A percentile compares a stretch with the other conserved stretches of the same genome.
These are phyloP conservation scores for Caenorhabditis sinica DNA, from an alignment of 2,888 invertebrate species.

Conservation along the genomic window DNA sequence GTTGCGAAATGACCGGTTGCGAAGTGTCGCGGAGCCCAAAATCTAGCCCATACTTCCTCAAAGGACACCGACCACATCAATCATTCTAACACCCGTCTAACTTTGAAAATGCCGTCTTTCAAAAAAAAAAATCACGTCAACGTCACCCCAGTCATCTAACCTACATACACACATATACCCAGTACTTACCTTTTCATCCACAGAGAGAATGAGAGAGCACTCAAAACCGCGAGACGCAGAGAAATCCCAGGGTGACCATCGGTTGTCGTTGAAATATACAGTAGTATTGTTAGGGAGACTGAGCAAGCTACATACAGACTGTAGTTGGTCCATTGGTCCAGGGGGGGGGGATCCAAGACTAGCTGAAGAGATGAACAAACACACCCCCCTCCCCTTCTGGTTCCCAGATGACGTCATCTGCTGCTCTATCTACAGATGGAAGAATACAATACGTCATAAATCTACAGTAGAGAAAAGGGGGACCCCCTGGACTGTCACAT, in stretches of 20 bases:
- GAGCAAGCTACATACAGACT: neutral
- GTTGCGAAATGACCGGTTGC: too few relatives aligned
- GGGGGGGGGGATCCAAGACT: neutral
- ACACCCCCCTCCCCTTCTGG: neutral
- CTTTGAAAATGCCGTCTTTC: neutral
- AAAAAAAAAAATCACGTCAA: neutral
- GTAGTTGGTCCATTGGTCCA: neutral
- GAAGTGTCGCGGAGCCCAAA: too few relatives aligned
- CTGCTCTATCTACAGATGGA: too few relatives aligned
- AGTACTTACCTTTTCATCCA: too few relatives aligned
- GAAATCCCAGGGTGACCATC: neutral
- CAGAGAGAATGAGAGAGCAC: neutral
- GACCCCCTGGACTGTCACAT: too few relatives aligned
- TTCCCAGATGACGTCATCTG: neutral
- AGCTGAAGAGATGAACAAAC: neutral
- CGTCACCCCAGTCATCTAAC: neutral
- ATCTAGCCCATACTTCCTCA: neutral
- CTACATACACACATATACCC: too few relatives aligned
- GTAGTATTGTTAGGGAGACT: neutral
- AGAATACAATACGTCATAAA: too few relatives aligned
- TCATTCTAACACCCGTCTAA: neutral
- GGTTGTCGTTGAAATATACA: constrained; percentile 1
- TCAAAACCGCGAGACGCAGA: neutral
- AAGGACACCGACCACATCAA: neutral
- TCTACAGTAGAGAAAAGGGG: too few relatives aligned